Evolutionary conservation across 2,113 vertebrate species (phyloP).

Genomic region (Pao palembangensis): DNA sequence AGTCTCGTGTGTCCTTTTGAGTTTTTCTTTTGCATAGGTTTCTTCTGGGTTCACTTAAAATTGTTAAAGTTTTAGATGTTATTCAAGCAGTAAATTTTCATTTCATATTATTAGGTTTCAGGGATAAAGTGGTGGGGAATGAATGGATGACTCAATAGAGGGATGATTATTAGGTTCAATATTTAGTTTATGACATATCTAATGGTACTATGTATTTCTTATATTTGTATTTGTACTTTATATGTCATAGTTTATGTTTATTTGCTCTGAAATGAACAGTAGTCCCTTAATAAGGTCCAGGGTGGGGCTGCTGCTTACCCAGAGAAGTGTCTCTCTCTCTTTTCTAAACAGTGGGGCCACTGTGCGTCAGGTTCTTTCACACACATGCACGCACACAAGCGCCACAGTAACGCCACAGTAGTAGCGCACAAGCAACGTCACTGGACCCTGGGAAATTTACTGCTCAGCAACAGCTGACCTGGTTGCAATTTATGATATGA

Average conservation of each 20-base stretch:
- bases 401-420: background rate
- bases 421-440: background rate
- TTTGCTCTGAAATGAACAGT: constrained; percentile 51
- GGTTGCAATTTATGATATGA: no score
- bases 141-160: no score
- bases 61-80: no score
- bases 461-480: no score
- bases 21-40: constrained; percentile 3
- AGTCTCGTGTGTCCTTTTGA: constrained; percentile 2
- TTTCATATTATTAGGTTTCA: no score
- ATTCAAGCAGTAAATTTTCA: no score
- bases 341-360: constrained; percentile 53
- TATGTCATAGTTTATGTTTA: constrained; percentile 40
- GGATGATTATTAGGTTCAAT: no score
- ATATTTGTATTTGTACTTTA: constrained; percentile 7
- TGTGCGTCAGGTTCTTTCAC: constrained; percentile 39
- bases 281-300: constrained; percentile 65
- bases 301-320: constrained; percentile 67
- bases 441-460: no score
- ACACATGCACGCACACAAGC: background rate
- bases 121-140: no score
- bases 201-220: background rate
- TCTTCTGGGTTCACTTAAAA: background rate
- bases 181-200: background rate
- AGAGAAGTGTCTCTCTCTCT: constrained; percentile 21